Evolutionary conservation across 2,113 vertebrate species (phyloP).

Genomic region (Laticauda colubrina): DNA sequence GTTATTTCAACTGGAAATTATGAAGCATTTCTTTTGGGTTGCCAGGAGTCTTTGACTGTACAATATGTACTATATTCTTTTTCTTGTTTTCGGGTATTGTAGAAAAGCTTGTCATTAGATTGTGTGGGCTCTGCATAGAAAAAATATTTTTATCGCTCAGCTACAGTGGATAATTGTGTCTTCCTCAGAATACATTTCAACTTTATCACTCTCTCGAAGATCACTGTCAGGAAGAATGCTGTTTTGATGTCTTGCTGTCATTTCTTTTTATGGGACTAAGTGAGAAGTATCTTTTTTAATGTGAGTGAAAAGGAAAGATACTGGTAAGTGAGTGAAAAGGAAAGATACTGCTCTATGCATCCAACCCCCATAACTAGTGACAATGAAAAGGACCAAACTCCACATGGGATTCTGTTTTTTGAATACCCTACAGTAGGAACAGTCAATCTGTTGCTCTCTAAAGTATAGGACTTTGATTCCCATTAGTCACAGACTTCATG

Average conservation of each 20-base stretch:
- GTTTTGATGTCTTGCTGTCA: not conserved
- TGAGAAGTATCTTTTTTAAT: not conserved
- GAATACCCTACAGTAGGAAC: not conserved
- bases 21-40: not conserved
- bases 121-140: not conserved
- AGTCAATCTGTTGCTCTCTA: not conserved
- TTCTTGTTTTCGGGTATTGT: not conserved
- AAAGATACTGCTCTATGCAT: not conserved
- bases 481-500: not conserved
- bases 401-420: not conserved
- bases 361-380: not conserved
- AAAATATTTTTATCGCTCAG: not conserved
- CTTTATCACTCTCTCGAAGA: not conserved
- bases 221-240: not conserved
- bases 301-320: not conserved
- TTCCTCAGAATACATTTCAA: too few relatives aligned
- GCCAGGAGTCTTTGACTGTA: not conserved
- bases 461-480: not conserved
- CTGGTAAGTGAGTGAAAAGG: not conserved
- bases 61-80: fast-evolving
- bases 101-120: not conserved
- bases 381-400: not conserved
- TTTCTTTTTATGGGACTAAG: not conserved
- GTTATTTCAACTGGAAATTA: not conserved
- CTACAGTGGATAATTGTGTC: not conserved